Percentiles rank a stretch among this genome's conserved stretches.
Evolutionary conservation across 1,140 invertebrate genomes (phyloP).

Genomic region (Brachionus calyciflorus): DNA sequence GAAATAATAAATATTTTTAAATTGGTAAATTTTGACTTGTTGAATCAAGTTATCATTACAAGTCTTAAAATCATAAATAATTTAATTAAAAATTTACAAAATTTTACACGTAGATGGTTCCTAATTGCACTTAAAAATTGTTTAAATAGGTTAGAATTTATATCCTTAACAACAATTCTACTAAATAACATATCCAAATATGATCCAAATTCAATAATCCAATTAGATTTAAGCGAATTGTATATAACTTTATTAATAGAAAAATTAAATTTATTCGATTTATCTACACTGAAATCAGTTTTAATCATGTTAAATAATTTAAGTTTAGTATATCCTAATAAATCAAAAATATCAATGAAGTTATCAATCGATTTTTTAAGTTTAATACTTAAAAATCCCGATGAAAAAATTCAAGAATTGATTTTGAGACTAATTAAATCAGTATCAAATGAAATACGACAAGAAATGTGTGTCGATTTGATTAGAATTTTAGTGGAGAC

Average conservation of each 20-base stretch:
- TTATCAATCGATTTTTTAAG: not conserved
- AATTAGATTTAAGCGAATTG: not conserved
- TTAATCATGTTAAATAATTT: slow-evolving; percentile 12
- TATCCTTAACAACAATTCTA: not conserved
- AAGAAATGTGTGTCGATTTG: not conserved
- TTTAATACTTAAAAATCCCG: not conserved
- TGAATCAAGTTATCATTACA: not conserved
- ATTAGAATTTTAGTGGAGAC: not conserved
- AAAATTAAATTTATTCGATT: not conserved
- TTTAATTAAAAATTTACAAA: not conserved
- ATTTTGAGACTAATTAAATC: not conserved
- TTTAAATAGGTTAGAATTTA: not conserved
- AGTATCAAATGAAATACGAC: not conserved
- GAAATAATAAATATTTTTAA: slow-evolving; percentile 11
- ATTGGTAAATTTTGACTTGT: not conserved
- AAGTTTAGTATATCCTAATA: slow-evolving; percentile 2
- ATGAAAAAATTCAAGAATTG: not conserved
- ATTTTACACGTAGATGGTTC: not conserved
- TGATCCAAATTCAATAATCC: not conserved
- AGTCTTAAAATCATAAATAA: not conserved
- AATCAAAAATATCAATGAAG: not conserved
- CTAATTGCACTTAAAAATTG: slow-evolving; percentile 14
- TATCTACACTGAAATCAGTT: not conserved
- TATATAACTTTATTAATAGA: not conserved
- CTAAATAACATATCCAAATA: not conserved